phyloP scores from a whole-genome alignment of 2,797 vertebrate genomes.

The Dryobates pubescens region DNA sequence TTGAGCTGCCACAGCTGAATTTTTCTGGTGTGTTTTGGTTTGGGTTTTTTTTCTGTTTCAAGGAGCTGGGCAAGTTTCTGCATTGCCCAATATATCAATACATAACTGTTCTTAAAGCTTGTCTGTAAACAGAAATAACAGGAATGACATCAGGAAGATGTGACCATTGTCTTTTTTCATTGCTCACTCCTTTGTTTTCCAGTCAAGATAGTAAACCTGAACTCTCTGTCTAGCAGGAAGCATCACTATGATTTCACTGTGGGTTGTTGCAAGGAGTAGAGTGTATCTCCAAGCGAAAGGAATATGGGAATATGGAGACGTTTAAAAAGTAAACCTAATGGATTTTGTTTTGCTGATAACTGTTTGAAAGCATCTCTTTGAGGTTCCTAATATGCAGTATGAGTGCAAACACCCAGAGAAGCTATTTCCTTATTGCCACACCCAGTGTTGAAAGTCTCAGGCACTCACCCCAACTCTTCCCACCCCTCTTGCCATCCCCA shows the following conservation, averaged over 20 bases:
- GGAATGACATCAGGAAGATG: not conserved
- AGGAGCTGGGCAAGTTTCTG: not conserved
- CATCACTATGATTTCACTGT: not conserved
- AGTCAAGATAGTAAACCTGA: slow-evolving; percentile 8
- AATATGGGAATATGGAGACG: not conserved
- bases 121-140: not conserved
- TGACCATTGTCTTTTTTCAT: not conserved
- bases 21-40: not conserved
- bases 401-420: not conserved
- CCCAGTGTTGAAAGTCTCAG: not conserved
- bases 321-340: not conserved
- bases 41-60: not conserved
- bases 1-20: not conserved
- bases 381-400: fast-evolving
- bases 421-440: not conserved
- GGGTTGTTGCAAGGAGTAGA: not conserved
- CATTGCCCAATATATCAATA: not conserved
- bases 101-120: not conserved
- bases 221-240: not conserved
- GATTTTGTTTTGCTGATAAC: not conserved
- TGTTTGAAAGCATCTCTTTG: not conserved
- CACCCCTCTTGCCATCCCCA: not conserved
- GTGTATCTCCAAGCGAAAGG: not conserved
- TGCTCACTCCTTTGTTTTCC: slow-evolving; percentile 9
- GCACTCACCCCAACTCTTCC: not conserved